phyloP scores from a whole-genome alignment of 2,113 vertebrate genomes.

The Sphaerodactylus townsendi region DNA sequence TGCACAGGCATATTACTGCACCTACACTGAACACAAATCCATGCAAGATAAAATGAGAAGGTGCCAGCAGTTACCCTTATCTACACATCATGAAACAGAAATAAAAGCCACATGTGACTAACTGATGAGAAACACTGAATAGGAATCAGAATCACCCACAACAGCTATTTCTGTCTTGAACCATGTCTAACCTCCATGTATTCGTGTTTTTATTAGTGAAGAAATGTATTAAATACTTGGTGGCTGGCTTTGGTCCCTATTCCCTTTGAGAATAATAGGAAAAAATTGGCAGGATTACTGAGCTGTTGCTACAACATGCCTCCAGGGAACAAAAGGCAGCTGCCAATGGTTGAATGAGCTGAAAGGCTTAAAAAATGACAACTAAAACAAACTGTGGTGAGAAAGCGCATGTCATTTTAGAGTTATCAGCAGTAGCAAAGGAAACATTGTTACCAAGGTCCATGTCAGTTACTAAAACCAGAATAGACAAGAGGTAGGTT shows the following conservation, averaged over 20 bases:
- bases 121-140: constrained; percentile 1
- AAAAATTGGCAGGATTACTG: constrained; percentile 48
- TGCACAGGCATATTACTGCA: not conserved
- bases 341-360: constrained; percentile 22
- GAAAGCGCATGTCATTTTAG: constrained; percentile 9
- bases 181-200: constrained; percentile 20
- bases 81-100: not conserved
- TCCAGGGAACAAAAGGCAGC: constrained; percentile 24
- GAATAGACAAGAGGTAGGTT: not conserved
- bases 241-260: constrained; percentile 44
- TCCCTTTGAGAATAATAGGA: constrained; percentile 41
- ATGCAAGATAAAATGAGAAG: not conserved
- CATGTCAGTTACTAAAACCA: constrained; percentile 15
- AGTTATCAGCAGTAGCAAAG: constrained; percentile 31
- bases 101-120: constrained; percentile 25
- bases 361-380: constrained; percentile 49
- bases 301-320: constrained; percentile 40
- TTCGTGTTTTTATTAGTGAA: constrained; percentile 20
- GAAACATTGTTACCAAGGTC: not conserved
- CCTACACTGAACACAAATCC: not conserved
- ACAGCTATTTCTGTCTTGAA: constrained; percentile 41
- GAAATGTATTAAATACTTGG: constrained; percentile 38
- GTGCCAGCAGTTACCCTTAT: not conserved
- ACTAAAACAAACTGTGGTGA: constrained; percentile 18
- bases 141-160: constrained; percentile 14